phyloP scores from a whole-genome alignment of 2,797 vertebrate species.

The Chrosomus eos region DNA sequence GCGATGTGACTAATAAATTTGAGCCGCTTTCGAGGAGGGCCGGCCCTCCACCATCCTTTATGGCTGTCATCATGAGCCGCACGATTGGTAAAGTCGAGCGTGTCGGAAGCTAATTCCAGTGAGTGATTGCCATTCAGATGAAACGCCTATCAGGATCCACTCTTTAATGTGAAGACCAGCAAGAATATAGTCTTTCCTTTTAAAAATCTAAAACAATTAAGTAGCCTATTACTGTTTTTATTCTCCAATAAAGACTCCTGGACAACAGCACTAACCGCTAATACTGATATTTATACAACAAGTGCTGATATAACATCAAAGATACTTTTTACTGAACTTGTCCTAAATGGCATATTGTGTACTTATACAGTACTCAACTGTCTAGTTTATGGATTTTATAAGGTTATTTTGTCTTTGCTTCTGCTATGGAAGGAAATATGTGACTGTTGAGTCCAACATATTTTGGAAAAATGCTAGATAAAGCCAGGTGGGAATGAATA shows the following conservation, averaged over 20 bases:
- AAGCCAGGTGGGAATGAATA: neutral
- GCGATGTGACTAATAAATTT: slow-evolving; percentile 82
- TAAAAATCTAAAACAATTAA: slow-evolving; percentile 36
- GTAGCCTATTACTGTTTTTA: slow-evolving; percentile 9
- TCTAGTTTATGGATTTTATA: neutral
- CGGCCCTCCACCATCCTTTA: slow-evolving; percentile 76
- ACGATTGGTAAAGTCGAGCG: slow-evolving; percentile 73
- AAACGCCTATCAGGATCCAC: slow-evolving; percentile 70
- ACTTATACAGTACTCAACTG: neutral
- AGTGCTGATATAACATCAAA: slow-evolving; percentile 1
- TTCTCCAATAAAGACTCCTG: neutral
- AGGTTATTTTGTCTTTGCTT: neutral
- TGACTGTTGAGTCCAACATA: neutral
- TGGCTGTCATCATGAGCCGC: slow-evolving; percentile 74
- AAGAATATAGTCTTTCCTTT: slow-evolving; percentile 20
- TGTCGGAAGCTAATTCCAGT: slow-evolving; percentile 71
- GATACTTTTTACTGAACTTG: neutral
- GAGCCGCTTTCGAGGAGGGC: slow-evolving; percentile 75
- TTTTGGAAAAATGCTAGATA: neutral
- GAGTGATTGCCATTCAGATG: slow-evolving; percentile 69
- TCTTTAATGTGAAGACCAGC: neutral
- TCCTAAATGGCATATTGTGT: neutral
- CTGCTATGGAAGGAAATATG: neutral
- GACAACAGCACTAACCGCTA: neutral
- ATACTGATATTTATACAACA: neutral